Conservation (phyloP, 2,888 invertebrate genomes). For the Andrena hattorfiana region DNA sequence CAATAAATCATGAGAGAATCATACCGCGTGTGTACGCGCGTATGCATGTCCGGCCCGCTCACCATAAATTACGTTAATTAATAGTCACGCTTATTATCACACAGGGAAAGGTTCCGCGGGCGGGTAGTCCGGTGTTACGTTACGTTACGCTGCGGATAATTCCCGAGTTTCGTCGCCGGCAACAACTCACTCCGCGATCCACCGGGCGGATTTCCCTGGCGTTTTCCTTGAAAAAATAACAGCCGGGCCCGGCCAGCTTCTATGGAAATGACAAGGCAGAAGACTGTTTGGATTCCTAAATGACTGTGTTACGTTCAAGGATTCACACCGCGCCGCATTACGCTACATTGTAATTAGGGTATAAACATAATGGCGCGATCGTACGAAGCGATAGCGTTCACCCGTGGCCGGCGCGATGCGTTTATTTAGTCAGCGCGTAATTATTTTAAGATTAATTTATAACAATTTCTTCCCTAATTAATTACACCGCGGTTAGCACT, state of each 20-base stretch:
- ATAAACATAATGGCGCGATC: slow-evolving; percentile 71
- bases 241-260: slow-evolving; percentile 1
- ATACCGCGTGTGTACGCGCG: slow-evolving; percentile 26
- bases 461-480: slow-evolving; percentile 72
- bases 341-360: slow-evolving; percentile 70
- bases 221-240: slow-evolving; percentile 36
- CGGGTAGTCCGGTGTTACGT: slow-evolving; percentile 36
- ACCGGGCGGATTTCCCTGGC: slow-evolving; percentile 11
- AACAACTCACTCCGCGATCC: slow-evolving; percentile 36
- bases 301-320: slow-evolving; percentile 53
- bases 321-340: slow-evolving; percentile 56
- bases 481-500: slow-evolving; percentile 66
- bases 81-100: slow-evolving; percentile 66
- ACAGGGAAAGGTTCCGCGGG: slow-evolving; percentile 42
- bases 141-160: slow-evolving; percentile 40
- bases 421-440: slow-evolving; percentile 64
- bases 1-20: slow-evolving; percentile 67
- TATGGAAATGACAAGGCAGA: slow-evolving; percentile 22
- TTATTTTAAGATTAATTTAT: slow-evolving; percentile 75
- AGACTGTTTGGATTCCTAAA: slow-evolving; percentile 53
- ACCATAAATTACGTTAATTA: slow-evolving; percentile 68
- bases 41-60: slow-evolving; percentile 33
- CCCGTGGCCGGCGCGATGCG: slow-evolving; percentile 62
- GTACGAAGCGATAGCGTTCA: slow-evolving; percentile 57
- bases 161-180: slow-evolving; percentile 47